phyloP scores from a whole-genome alignment of 2,113 vertebrate species.

The Strix uralensis region DNA sequence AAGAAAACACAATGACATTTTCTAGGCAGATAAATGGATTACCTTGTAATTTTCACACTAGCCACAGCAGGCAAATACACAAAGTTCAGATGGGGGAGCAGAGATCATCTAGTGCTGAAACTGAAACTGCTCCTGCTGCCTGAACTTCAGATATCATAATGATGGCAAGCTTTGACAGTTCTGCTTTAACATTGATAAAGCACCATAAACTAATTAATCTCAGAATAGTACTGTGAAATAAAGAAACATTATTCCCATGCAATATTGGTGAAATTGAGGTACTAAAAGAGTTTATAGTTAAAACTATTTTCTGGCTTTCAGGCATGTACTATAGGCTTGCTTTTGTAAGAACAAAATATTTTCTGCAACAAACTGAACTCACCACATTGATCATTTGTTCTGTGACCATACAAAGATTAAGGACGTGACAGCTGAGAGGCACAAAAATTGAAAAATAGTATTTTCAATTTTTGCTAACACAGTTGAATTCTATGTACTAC shows the following conservation, averaged over 20 bases:
- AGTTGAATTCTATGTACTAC: not conserved
- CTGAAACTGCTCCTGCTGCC: not conserved
- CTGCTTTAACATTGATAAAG: not conserved
- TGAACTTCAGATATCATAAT: not conserved
- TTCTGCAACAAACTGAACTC: not conserved
- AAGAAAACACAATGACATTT: rapidly evolving
- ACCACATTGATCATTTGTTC: not conserved
- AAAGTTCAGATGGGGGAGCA: not conserved
- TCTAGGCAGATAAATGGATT: not conserved
- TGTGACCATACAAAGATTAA: not conserved
- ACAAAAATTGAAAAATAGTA: not conserved
- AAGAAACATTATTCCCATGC: not conserved
- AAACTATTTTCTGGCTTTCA: not conserved
- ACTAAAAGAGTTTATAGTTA: not conserved
- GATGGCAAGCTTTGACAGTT: not conserved
- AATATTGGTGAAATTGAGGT: not conserved
- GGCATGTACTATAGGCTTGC: not conserved
- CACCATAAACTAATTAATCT: not conserved
- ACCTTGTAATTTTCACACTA: not conserved
- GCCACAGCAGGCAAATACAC: rapidly evolving
- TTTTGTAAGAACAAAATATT: not conserved
- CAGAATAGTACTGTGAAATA: not conserved
- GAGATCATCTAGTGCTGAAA: not conserved
- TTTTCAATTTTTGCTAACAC: not conserved
- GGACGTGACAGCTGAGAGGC: not conserved